Base-by-base conservation (phyloP, 2,888 invertebrate genomes). In the Epistrophe eligans region DNA sequence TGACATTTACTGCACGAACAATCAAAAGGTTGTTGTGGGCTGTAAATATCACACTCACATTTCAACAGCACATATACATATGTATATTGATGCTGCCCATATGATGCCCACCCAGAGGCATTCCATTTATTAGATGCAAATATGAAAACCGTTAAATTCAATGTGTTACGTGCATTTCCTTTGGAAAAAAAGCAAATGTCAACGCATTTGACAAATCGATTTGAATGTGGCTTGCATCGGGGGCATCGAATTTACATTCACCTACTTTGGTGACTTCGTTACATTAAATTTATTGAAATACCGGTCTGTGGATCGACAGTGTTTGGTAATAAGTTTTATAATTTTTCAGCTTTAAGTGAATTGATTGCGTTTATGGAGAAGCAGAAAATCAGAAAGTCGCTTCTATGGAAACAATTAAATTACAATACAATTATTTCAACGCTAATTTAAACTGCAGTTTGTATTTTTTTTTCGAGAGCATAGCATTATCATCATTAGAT, bases 201-300 rank as follows among this genome's bases (percentile, higher is more conserved):
- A 77, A 40, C 66, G 52, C 52, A 64, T 52, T 67, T 80, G 84
- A 84, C 71, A 84, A 80, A 84, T 84, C 52, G 80, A 50, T 67
- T 77, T 77, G 72, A 84, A 71, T 64, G 70, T 79, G 24, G 72
- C 45, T 57, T 43, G 24, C 48, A 80, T 72, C 77, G 76, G 32
- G 80, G 72, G 28, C 84, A 80, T 52, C 55, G 67, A 67, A 71
- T 84, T 84, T 74, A 80, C 72, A 67, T 71, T 84, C 77, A 84
- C 84, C 80, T 76, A 84, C 76, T 79, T 24, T 66, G 66, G 66
- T 66, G 48, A 35, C 7, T 66, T 19, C 66, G 32, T 50, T 66
- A 17, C 10, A 15, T 24, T 66, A 17, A 6, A 15, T 24, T 66
- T 48, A 48, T 35, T 60, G 50, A 62, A 74, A 64, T 50, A 70